phyloP scores from a whole-genome alignment of 2,797 vertebrate species.

The Liasis olivaceus region DNA sequence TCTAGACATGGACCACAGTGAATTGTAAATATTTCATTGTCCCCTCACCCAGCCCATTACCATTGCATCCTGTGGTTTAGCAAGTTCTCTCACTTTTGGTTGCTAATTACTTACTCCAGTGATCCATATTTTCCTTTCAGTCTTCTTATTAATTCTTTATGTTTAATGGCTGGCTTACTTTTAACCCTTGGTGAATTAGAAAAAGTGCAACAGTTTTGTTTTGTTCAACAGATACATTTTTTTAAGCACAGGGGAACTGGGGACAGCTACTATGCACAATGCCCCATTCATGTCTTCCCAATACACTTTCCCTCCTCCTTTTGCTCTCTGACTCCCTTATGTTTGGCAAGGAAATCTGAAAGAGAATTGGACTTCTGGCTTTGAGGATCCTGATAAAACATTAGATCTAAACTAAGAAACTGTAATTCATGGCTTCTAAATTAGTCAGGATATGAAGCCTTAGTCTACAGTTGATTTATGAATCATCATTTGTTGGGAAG shows the following conservation, averaged over 20 bases:
- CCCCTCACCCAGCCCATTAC: background rate
- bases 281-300: too few species aligned
- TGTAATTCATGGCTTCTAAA: background rate
- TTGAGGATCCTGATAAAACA: too few species aligned
- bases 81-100: background rate
- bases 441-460: background rate
- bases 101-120: background rate
- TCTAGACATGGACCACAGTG: background rate
- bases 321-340: too few species aligned
- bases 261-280: too few species aligned
- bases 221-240: too few species aligned
- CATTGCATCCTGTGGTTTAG: background rate
- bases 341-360: too few species aligned
- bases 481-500: background rate
- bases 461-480: background rate
- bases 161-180: background rate
- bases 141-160: background rate
- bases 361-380: too few species aligned
- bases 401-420: background rate
- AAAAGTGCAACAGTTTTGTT: background rate
- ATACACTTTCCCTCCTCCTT: too few species aligned
- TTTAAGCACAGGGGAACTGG: too few species aligned
- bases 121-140: background rate
- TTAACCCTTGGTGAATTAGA: background rate
- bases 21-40: background rate